Conservation (phyloP, 2,888 invertebrate genomes). For the Heliconius ethilla region DNA sequence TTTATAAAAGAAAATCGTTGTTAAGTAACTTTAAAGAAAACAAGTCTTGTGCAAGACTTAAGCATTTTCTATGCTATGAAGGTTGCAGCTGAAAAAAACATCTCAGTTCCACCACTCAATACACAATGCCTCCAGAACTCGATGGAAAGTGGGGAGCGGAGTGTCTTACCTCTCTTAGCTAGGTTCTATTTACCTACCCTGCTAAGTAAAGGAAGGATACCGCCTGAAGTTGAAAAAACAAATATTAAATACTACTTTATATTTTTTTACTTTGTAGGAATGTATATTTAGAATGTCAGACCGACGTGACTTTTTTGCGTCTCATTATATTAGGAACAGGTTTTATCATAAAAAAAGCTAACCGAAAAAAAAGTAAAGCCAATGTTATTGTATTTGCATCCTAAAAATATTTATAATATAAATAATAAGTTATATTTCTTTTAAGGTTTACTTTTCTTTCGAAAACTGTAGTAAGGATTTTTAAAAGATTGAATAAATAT, state of each 20-base stretch:
- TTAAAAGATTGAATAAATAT: too few species aligned
- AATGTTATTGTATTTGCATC: background rate
- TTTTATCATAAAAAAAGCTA: background rate
- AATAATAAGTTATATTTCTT: too few species aligned
- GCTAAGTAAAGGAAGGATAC: too few species aligned
- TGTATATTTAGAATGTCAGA: background rate
- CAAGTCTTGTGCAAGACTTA: slow-evolving; percentile 27
- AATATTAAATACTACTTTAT: too few species aligned
- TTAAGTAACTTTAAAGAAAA: slow-evolving; percentile 38
- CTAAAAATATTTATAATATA: background rate
- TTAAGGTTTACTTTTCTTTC: too few species aligned
- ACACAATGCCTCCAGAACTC: too few species aligned
- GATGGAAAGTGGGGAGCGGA: too few species aligned
- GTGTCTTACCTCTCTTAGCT: too few species aligned
- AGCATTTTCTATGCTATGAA: slow-evolving; percentile 1
- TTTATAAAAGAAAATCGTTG: slow-evolving; percentile 24
- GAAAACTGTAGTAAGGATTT: too few species aligned
- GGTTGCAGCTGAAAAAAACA: background rate
- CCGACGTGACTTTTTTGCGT: background rate
- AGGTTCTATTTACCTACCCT: too few species aligned
- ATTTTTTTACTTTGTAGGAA: background rate
- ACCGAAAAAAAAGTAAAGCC: background rate
- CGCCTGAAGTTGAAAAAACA: too few species aligned
- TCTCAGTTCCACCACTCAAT: too few species aligned
- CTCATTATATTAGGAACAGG: background rate